Evolutionary conservation across 2,888 invertebrate species (phyloP), one percentile per base, ranked within the genome.

Genomic region (Drosophila silvestris): DNA sequence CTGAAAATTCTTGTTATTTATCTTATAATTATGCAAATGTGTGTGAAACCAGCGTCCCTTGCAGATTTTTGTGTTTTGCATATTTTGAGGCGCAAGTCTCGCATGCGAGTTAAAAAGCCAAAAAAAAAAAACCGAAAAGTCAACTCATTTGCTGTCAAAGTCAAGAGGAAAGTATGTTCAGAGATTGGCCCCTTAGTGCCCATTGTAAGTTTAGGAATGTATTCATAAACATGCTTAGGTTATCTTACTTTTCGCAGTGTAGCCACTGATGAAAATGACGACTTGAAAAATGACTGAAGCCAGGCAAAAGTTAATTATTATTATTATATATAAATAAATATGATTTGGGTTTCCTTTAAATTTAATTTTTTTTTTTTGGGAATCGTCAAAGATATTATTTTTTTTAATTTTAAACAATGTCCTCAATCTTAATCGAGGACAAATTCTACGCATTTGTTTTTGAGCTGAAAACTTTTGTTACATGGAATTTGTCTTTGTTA

Each of bases 21-120:
- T 90, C 88, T 88, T 88, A 84, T 88, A 88, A 88, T 88, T 88
- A 88, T 88, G 88, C 70, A 90, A 88, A 88, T 90, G 76, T 71
- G 56, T 67, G 19, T 14, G 47, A 35, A 52, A 37, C 47, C 52
- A 68, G 44, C 60, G 16, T 22, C 74, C 56, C 47, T 37, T 32
- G 53, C 35, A 53, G 57, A 58, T 67, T 71, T 58, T 67, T 58
- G 53, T 54, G 65, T 47, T 68, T 79, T 75, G 68, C 79, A 79
- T 79, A 79, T 79, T 79, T 70, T 37, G 39, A 53, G 59, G 62
- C 62, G 44, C 58, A 56, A n/a, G 64, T 60, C 51, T 51, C 41
- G 47, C 39, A 54, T 61, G 61, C 59, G n/a, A 41, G 60, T 70
- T 64, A 75, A 58, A 53, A 67, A n/a, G 50, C 41, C 22, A 62